Base-by-base conservation (phyloP, 1,140 invertebrate genomes). In the Drosophila repleta region DNA sequence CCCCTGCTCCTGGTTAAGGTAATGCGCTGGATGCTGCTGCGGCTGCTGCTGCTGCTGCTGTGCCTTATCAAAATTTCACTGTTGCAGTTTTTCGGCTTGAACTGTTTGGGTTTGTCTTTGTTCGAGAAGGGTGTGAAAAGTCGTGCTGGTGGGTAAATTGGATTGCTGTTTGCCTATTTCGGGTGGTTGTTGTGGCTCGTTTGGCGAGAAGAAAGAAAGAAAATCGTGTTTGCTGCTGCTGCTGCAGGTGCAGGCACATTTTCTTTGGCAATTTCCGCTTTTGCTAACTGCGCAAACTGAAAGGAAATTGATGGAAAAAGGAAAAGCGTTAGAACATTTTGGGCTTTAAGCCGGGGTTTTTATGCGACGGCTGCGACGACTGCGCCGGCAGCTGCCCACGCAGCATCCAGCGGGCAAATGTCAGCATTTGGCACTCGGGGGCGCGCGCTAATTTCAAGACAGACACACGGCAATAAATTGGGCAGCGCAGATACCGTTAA, bases 21-120 rank as follows among this genome's bases (percentile, higher is more conserved):
- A 60, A 46, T 60, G 57, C 26, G 43, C 4, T 5, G 37, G 15
- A 26, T 18, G 37, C 13, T n/a, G n/a, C n/a, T n/a, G n/a, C n/a
- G n/a, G n/a, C n/a, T 11, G 20, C 7, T 37, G 20, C 13, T 45
- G 55, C 20, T 24, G 21, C 21, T 24, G 21, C 35, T 62, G 66
- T 71, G 62, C 69, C 63, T 67, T 67, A 72, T 72, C 63, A 49
- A 67, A 67, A 67, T 52, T 66, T 67, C 46, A 67, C 69, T 53
- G 55, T 52, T 72, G 69, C 69, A 72, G 55, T 72, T 67, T 67
- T 67, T 53, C 56, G 49, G 8, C 29, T 2, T 41, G 18, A 18
- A 15, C 7, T 39, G 51, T 32, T 43, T 32, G 32, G 41, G 32
- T 29, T 53, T 48, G 32, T 53, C 15, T 46, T 11, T 29, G 24